These are phyloP conservation scores for Folsomia candida DNA, from an alignment of 2,888 invertebrate species.

Conservation along the genomic window DNA sequence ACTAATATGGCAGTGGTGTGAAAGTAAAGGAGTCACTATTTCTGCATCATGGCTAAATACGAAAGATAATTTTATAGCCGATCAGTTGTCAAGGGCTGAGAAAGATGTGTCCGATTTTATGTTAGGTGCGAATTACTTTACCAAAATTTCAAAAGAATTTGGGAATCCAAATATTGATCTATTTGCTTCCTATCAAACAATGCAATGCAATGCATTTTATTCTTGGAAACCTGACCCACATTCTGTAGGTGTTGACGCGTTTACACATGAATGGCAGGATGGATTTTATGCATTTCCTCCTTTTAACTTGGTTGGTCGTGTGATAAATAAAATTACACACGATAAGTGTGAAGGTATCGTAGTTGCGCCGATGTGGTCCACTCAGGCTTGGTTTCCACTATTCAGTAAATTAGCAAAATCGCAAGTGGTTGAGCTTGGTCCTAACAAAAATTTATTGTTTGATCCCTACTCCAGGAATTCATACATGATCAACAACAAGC, in stretches of 20 bases:
- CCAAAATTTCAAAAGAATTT: conserved; percentile 2
- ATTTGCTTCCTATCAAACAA: conserved; percentile 25
- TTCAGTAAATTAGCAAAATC: not conserved
- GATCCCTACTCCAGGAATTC: no score
- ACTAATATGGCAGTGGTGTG: no score
- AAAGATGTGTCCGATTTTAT: no score
- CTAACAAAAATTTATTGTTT: no score
- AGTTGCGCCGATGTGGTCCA: conserved; percentile 29
- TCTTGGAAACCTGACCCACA: conserved; percentile 26
- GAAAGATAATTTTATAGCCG: no score
- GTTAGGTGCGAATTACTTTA: no score
- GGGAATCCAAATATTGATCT: conserved; percentile 26
- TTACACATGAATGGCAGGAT: conserved; percentile 20
- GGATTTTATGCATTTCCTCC: conserved; percentile 31
- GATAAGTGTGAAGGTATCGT: conserved; percentile 20
- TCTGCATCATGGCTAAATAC: no score
- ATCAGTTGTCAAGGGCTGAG: no score
- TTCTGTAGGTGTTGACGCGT: conserved; percentile 22
- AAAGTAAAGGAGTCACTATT: no score
- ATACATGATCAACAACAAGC: no score
- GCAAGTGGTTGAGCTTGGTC: conserved; percentile 5
- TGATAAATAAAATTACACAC: conserved; percentile 19
- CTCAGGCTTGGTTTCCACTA: no score
- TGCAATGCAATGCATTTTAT: conserved; percentile 17
- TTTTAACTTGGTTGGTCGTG: conserved; percentile 22